Evolutionary conservation across 2,797 vertebrate species (phyloP).

Genomic region (Dermochelys coriacea): DNA sequence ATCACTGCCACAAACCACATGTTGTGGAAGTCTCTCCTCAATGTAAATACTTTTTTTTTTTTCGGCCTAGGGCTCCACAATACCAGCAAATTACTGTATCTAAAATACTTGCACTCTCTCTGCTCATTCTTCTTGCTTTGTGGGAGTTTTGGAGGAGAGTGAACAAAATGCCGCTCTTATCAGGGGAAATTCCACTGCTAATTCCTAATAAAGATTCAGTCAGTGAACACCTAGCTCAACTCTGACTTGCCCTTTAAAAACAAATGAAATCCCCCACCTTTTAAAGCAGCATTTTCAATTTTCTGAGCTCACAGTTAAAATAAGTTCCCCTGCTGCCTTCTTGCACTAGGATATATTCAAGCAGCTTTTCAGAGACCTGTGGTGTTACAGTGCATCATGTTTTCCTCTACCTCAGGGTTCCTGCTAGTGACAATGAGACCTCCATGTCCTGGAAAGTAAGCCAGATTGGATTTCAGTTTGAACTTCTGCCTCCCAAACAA

Average conservation of each 20-base stretch:
- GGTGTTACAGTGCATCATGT: constrained; percentile 7
- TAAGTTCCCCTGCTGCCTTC: constrained; percentile 50
- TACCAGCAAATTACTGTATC: neutral
- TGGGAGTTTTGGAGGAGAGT: neutral
- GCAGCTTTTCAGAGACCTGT: constrained; percentile 15
- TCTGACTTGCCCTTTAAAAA: constrained; percentile 9
- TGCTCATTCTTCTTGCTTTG: neutral
- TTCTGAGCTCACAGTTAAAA: constrained; percentile 40
- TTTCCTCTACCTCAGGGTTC: constrained; percentile 37
- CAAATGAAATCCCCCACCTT: neutral
- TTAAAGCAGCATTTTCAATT: constrained; percentile 4
- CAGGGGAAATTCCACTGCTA: neutral
- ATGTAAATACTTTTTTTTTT: neutral
- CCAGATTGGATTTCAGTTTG: neutral
- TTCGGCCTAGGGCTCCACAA: neutral
- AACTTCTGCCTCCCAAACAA: neutral
- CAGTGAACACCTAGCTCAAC: constrained; percentile 5
- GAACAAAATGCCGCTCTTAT: neutral
- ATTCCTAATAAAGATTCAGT: constrained; percentile 22
- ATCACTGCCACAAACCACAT: neutral
- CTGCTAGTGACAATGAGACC: constrained; percentile 27
- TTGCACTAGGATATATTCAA: constrained; percentile 14
- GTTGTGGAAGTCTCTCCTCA: neutral
- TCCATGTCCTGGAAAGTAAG: neutral
- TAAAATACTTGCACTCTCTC: neutral